Evolutionary conservation across 2,888 invertebrate genomes (phyloP).

Genomic region (Antitype chi): DNA sequence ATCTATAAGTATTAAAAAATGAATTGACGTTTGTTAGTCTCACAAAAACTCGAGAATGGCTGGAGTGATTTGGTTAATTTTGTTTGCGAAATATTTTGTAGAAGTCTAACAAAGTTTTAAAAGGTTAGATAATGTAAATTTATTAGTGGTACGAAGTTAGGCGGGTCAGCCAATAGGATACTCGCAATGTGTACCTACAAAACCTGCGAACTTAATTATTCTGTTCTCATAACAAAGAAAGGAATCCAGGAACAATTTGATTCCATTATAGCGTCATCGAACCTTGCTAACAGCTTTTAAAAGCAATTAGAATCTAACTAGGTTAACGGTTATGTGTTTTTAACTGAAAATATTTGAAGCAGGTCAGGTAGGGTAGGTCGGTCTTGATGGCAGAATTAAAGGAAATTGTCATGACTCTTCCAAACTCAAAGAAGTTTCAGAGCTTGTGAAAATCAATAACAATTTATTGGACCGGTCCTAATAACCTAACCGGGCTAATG

Average conservation of each 20-base stretch:
- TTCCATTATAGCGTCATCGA: conserved; percentile 18
- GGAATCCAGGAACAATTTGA: conserved; percentile 19
- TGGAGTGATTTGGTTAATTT: no score
- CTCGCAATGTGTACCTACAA: not conserved
- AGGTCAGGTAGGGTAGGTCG: conserved; percentile 15
- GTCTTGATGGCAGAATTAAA: conserved; percentile 7
- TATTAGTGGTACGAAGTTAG: no score
- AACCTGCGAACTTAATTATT: no score
- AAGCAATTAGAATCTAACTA: conserved; percentile 34
- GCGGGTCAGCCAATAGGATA: no score
- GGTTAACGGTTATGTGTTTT: conserved; percentile 32
- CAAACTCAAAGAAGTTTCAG: not conserved
- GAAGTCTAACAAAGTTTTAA: no score
- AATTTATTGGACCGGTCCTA: conserved; percentile 2
- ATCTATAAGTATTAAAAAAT: no score
- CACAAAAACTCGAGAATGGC: no score
- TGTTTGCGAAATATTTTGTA: no score
- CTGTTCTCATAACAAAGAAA: not conserved
- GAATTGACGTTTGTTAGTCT: no score
- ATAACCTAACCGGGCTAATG: no score
- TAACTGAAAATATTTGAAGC: conserved; percentile 27
- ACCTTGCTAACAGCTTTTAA: conserved; percentile 15
- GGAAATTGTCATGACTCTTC: conserved; percentile 22
- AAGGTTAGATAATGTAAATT: no score
- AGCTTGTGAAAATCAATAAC: conserved; percentile 24